These are phyloP conservation scores for Struthio camelus DNA, from an alignment of 2,113 vertebrate genomes.

Conservation along the genomic window DNA sequence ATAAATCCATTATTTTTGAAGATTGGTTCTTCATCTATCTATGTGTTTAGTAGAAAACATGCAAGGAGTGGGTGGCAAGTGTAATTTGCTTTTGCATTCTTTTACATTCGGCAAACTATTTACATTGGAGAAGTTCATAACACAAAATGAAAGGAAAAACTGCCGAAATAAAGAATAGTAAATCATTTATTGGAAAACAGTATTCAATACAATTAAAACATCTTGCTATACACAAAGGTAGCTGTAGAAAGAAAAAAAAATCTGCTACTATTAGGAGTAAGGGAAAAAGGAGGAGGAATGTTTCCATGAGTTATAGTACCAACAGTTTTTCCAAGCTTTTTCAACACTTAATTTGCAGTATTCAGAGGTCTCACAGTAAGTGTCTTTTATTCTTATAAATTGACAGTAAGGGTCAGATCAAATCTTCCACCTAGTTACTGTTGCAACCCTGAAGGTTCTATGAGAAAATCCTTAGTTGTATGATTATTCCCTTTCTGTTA, in stretches of 20 bases:
- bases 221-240: background rate
- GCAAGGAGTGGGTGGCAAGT: fast-evolving
- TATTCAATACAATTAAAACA: background rate
- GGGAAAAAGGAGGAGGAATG: background rate
- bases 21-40: background rate
- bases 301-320: background rate
- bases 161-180: background rate
- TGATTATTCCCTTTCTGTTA: background rate
- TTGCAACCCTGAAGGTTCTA: background rate
- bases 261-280: background rate
- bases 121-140: background rate
- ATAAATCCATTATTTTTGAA: background rate
- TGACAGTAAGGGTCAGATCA: background rate
- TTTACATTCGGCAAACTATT: background rate
- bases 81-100: background rate
- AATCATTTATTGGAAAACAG: background rate
- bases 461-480: background rate
- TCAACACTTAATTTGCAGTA: background rate
- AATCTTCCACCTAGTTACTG: background rate
- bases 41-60: background rate
- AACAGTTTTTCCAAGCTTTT: background rate
- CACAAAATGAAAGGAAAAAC: background rate
- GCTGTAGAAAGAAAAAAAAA: background rate
- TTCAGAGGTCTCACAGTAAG: background rate
- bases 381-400: background rate